Conservation (phyloP, 2,888 invertebrate species). For the Eugnorisma glareosa region DNA sequence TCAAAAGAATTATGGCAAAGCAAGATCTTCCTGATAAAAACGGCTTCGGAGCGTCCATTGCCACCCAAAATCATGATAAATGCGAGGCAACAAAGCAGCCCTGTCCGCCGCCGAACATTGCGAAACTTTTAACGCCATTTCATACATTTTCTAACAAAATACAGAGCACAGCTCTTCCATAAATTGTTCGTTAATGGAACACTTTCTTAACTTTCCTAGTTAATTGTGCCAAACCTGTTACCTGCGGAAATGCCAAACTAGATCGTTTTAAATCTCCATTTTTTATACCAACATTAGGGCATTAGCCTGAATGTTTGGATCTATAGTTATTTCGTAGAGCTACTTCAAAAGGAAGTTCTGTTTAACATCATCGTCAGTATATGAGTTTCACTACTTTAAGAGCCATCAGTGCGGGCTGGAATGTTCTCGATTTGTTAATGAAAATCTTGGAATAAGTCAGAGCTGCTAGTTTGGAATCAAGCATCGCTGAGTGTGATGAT, state of each 20-base stretch:
- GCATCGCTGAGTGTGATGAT: not conserved
- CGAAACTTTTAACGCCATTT: constrained; percentile 68
- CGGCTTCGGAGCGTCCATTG: constrained; percentile 16
- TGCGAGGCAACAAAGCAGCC: constrained; percentile 46
- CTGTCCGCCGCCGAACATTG: constrained; percentile 70
- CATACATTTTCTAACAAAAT: constrained; percentile 60
- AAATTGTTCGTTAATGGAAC: constrained; percentile 62
- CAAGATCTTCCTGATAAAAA: constrained; percentile 10
- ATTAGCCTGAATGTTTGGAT: constrained; percentile 57
- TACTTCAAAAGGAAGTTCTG: constrained; percentile 59
- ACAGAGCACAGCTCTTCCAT: constrained; percentile 51
- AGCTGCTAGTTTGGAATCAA: not conserved
- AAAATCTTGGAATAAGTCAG: constrained; percentile 22
- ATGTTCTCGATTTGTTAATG: constrained; percentile 23
- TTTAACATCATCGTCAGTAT: constrained; percentile 50
- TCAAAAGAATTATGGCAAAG: not conserved
- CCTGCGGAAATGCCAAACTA: constrained; percentile 41
- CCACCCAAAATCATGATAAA: constrained; percentile 36
- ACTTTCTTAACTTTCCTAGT: constrained; percentile 75
- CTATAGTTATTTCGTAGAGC: constrained; percentile 50
- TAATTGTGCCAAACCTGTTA: constrained; percentile 66
- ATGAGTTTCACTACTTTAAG: constrained; percentile 53
- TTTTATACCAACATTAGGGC: constrained; percentile 50
- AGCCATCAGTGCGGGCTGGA: constrained; percentile 39
- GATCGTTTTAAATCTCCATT: constrained; percentile 36